Percentiles rank a stretch among this genome's conserved stretches.
Evolutionary conservation across 2,888 invertebrate genomes (phyloP).

Genomic region (Lithosia quadra): DNA sequence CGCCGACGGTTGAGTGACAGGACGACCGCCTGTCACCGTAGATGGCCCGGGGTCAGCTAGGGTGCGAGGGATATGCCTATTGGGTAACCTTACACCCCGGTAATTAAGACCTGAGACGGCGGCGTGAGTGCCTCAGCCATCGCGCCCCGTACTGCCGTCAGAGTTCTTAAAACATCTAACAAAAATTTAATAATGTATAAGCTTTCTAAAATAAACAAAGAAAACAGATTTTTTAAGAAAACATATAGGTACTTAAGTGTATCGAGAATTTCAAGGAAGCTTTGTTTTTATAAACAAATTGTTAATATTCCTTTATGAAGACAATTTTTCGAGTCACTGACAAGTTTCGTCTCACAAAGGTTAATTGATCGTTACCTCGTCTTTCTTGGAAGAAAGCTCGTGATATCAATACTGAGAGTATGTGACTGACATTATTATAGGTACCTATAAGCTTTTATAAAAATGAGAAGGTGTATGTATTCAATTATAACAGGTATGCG

Average conservation of each 20-base stretch:
- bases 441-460: background rate
- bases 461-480: background rate
- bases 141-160: too few species aligned
- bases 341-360: constrained; percentile 12
- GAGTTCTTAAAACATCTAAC: too few species aligned
- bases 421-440: background rate
- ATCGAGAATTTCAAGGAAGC: background rate
- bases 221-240: background rate
- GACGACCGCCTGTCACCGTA: too few species aligned
- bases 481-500: background rate
- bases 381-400: background rate
- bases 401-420: background rate
- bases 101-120: too few species aligned
- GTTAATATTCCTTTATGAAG: constrained; percentile 13
- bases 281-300: constrained; percentile 9
- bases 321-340: constrained; percentile 31
- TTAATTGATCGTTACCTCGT: constrained; percentile 10
- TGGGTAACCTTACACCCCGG: too few species aligned
- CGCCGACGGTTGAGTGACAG: too few species aligned
- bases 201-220: background rate
- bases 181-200: too few species aligned
- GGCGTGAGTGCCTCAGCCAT: too few species aligned
- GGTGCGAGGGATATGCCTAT: too few species aligned
- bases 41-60: too few species aligned
- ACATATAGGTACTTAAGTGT: too few species aligned